Evolutionary conservation across 1,140 invertebrate species (phyloP).

Genomic region (Drosophila parvula): DNA sequence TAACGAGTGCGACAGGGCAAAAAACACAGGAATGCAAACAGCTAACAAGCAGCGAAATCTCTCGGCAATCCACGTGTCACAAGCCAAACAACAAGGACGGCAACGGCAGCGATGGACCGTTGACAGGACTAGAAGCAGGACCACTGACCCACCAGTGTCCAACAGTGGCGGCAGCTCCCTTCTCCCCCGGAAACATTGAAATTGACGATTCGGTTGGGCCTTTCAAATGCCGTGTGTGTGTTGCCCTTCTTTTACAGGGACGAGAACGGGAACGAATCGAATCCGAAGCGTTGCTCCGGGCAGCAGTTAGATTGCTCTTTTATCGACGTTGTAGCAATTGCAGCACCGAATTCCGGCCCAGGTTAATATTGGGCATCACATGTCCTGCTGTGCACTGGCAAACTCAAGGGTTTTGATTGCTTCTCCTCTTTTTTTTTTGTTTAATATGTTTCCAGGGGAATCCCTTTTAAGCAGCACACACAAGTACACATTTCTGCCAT

Average conservation of each 20-base stretch:
- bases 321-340: constrained; percentile 30
- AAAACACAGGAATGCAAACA: constrained; percentile 20
- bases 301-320: constrained; percentile 43
- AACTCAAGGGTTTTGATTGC: no score
- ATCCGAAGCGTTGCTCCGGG: constrained; percentile 27
- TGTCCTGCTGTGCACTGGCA: background rate
- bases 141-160: constrained; percentile 14
- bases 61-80: constrained; percentile 41
- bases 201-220: constrained; percentile 9
- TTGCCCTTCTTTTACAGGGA: constrained; percentile 19
- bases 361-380: constrained; percentile 23
- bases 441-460: no score
- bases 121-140: constrained; percentile 22
- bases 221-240: constrained; percentile 15
- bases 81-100: constrained; percentile 27
- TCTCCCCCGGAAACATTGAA: background rate
- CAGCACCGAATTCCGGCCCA: constrained; percentile 2
- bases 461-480: no score
- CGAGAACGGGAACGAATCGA: constrained; percentile 1
- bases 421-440: no score
- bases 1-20: constrained; percentile 21
- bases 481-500: no score
- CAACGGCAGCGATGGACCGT: constrained; percentile 11
- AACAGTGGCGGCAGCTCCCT: background rate
- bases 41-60: constrained; percentile 34